A percentile compares a stretch with the other conserved stretches of the same genome.
phyloP scores from a whole-genome alignment of 2,888 invertebrate genomes.

The Drosophila picticornis region DNA sequence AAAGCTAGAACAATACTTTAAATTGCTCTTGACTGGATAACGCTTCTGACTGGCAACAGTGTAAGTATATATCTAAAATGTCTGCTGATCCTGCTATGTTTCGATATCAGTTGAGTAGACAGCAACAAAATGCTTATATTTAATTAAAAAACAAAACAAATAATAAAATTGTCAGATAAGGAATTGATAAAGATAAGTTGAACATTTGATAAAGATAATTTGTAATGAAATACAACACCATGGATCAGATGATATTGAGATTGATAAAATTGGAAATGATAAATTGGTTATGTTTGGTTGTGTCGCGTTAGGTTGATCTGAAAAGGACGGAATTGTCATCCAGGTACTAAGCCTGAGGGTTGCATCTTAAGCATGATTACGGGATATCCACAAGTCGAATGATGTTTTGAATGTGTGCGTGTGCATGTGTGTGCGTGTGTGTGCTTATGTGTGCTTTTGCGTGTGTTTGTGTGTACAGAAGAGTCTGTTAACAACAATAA shows the following conservation, averaged over 20 bases:
- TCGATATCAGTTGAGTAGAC: background rate
- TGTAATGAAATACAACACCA: background rate
- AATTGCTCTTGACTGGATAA: background rate
- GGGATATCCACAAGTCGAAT: slow-evolving; percentile 20
- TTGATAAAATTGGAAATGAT: background rate
- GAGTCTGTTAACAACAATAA: slow-evolving; percentile 73
- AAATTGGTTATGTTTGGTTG: background rate
- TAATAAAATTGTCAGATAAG: background rate
- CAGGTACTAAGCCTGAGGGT: background rate
- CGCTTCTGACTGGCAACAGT: too few species aligned
- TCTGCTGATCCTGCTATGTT: background rate
- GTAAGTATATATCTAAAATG: background rate
- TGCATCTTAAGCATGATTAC: background rate
- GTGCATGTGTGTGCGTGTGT: background rate
- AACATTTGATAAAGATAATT: background rate
- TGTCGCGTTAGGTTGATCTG: background rate
- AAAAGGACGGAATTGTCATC: background rate
- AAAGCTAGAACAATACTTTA: background rate
- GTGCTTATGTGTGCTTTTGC: slow-evolving; percentile 22
- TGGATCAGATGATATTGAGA: background rate
- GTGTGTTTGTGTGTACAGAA: slow-evolving; percentile 26
- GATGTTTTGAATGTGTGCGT: background rate
- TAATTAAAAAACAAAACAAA: background rate
- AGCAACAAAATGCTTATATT: background rate
- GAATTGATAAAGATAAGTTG: background rate